Evolutionary conservation across 2,888 invertebrate genomes (phyloP), one percentile per base, ranked within the genome.

Genomic region (Lasioglossum lativentre): DNA sequence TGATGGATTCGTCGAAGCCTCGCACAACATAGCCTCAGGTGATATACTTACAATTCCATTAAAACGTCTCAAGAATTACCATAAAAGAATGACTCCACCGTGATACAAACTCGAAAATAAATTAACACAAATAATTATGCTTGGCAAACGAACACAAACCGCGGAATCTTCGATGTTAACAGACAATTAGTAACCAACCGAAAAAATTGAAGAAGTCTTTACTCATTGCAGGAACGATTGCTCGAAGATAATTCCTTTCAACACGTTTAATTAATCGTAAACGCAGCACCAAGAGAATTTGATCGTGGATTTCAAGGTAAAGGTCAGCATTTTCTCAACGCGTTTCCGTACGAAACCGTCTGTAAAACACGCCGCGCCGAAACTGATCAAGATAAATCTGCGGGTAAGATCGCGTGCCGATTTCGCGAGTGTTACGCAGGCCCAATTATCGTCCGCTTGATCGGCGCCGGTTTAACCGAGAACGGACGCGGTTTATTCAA

Each of bases 361-460:
- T 63, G 59, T 63, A 63, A 14, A 63, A 27, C 59, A 27, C 59
- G 27, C 59, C 27, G 59, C n/a, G 10, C n/a, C 59, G 59, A 30
- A 63, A 63, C 59, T 30, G 59, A 68, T 68, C 68, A 38, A 30
- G 40, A 73, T 73, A 19, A 34, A 40, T 34, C 34, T 6, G 19
- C 19, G 6, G 45, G 12, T 45, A 23, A 42, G 78, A 73, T 78
- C 68, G 47, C 75, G 75, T 66, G 75, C 45, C 34, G 47, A 34
- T 77, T 47, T 38, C 38, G 16, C 47, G 68, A 77, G 45, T n/a
- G 27, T 38, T n/a, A 47, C 76, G 68, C 47, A 52, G 70, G 47
- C 59, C 56, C 45, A 78, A 78, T 78, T 78, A 78, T 78, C 78
- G 70, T 27, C 16, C 40, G 77, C 23, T 70, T 34, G 34, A 70